Percentiles rank a stretch among this genome's conserved stretches.
Conservation (phyloP, 35 echinoderm and acorn worm genomes). For the Acanthaster planci region DNA sequence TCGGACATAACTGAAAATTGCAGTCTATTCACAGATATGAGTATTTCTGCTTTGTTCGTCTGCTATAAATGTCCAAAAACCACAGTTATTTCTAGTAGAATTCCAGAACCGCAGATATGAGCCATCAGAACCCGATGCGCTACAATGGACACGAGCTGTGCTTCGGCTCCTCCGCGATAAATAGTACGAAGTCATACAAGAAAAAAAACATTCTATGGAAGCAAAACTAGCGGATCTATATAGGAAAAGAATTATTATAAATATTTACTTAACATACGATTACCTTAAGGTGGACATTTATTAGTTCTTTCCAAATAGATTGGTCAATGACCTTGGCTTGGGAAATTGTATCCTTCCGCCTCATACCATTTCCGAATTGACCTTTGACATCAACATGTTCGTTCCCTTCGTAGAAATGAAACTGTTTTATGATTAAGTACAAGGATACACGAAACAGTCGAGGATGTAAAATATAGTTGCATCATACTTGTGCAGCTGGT, state of each 20-base stretch:
- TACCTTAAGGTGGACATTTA: too few relatives aligned
- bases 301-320: too few relatives aligned
- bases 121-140: neutral
- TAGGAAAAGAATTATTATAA: too few relatives aligned
- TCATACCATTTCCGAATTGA: neutral
- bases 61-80: neutral
- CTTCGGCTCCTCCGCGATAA: neutral
- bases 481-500: neutral
- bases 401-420: neutral
- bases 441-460: neutral
- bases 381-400: neutral
- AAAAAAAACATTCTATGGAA: neutral
- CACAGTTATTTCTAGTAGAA: constrained; percentile 3
- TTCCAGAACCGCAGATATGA: neutral
- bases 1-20: constrained; percentile 72
- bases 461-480: neutral
- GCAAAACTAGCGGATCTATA: too few relatives aligned
- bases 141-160: constrained; percentile 10
- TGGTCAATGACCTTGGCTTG: too few relatives aligned
- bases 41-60: neutral
- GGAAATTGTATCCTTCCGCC: neutral
- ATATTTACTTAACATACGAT: too few relatives aligned
- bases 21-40: neutral
- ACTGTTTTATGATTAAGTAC: neutral
- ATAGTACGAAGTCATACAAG: neutral